Percentiles rank a stretch among this genome's conserved stretches.
Evolutionary conservation across 2,888 invertebrate species (phyloP).

Genomic region (Perizoma affinitatum): DNA sequence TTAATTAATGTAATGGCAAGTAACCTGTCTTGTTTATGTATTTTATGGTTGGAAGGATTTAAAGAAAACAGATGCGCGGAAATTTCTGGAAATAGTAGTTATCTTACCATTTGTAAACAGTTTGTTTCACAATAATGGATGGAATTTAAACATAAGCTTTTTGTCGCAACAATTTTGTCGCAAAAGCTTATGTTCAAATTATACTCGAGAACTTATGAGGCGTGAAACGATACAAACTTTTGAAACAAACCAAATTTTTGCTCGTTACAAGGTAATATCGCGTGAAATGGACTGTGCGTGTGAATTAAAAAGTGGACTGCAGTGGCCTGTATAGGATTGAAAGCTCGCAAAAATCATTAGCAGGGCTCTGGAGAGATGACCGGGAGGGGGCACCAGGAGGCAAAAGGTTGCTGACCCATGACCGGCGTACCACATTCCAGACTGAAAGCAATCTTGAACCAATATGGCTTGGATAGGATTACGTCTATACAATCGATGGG

Average conservation of each 20-base stretch:
- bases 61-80: too few species aligned
- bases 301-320: too few species aligned
- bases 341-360: constrained; percentile 64
- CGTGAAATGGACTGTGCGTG: constrained; percentile 26
- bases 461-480: constrained; percentile 22
- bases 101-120: too few species aligned
- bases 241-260: constrained; percentile 18
- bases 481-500: constrained; percentile 5
- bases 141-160: too few species aligned
- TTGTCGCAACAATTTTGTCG: too few species aligned
- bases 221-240: constrained; percentile 23
- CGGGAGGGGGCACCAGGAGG: constrained; percentile 10
- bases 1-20: background rate
- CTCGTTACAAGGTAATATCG: constrained; percentile 24
- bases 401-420: constrained; percentile 46
- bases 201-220: constrained; percentile 10
- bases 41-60: too few species aligned
- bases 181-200: too few species aligned
- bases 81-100: too few species aligned
- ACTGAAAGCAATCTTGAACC: constrained; percentile 24
- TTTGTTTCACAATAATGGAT: too few species aligned
- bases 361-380: constrained; percentile 38
- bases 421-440: constrained; percentile 40
- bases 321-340: constrained; percentile 38
- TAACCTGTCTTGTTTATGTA: too few species aligned